Conservation (phyloP, 2,888 invertebrate genomes). For the Oegoconia quadripuncta region DNA sequence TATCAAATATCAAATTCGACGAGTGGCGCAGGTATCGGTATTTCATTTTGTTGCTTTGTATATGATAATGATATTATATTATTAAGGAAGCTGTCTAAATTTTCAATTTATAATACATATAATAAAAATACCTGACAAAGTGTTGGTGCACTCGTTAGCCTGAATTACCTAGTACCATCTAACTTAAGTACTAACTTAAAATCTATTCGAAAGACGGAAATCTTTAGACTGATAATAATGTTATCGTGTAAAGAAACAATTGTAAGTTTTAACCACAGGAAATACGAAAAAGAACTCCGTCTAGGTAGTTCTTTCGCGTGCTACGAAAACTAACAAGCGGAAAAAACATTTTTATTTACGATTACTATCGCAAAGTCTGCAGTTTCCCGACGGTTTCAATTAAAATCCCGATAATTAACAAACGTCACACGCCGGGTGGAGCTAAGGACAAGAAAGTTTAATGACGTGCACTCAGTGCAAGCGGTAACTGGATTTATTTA, state of each 20-base stretch:
- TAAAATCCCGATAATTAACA: slow-evolving; percentile 58
- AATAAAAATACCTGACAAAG: too few species aligned
- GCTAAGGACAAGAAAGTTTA: slow-evolving; percentile 69
- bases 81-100: too few species aligned
- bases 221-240: slow-evolving; percentile 5
- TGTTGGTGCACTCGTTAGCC: too few species aligned
- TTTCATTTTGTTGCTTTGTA: too few species aligned
- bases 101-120: too few species aligned
- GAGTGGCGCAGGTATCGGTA: too few species aligned
- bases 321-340: slow-evolving; percentile 1
- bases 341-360: slow-evolving; percentile 12
- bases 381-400: slow-evolving; percentile 21
- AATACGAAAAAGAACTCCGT: slow-evolving; percentile 10
- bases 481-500: slow-evolving; percentile 71
- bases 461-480: slow-evolving; percentile 66
- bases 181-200: too few species aligned
- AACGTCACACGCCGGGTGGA: slow-evolving; percentile 49
- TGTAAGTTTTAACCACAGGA: slow-evolving; percentile 4
- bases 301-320: slow-evolving; percentile 14
- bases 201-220: not conserved
- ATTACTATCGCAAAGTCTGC: slow-evolving; percentile 10
- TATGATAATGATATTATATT: too few species aligned
- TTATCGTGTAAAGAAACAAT: slow-evolving; percentile 14
- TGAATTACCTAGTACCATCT: too few species aligned
- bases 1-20: too few species aligned